Conservation (phyloP, 2,113 vertebrate genomes). For the Macrotus californicus region DNA sequence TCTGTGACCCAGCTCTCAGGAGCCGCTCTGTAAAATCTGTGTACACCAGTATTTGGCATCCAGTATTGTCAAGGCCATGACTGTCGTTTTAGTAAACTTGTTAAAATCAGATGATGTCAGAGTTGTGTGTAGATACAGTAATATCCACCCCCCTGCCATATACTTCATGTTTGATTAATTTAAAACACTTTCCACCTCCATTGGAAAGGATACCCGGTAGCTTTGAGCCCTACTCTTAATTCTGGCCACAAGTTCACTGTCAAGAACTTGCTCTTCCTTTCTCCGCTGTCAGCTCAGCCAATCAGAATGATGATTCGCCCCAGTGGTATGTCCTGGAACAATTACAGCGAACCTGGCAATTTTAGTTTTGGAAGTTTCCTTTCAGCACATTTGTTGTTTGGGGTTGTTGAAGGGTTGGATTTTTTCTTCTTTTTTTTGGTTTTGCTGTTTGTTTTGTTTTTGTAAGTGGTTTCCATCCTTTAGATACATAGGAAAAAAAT, state of each 20-base stretch:
- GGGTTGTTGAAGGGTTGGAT: not conserved
- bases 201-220: not conserved
- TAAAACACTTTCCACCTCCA: not conserved
- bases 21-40: slow-evolving; percentile 78
- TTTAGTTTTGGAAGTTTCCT: slow-evolving; percentile 55
- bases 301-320: not conserved
- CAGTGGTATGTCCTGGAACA: slow-evolving; percentile 1
- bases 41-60: slow-evolving; percentile 82
- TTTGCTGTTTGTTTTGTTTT: slow-evolving; percentile 55
- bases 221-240: not conserved
- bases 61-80: slow-evolving; percentile 83
- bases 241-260: not conserved
- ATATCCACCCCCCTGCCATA: slow-evolving; percentile 10
- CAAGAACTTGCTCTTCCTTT: not conserved
- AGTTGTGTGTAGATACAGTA: slow-evolving; percentile 78
- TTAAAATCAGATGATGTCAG: slow-evolving; percentile 77
- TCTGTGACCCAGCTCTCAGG: slow-evolving; percentile 68
- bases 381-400: slow-evolving; percentile 60
- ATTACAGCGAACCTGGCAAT: slow-evolving; percentile 22
- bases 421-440: not conserved
- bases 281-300: not conserved
- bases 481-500: slow-evolving; percentile 39
- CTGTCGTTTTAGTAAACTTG: slow-evolving; percentile 80
- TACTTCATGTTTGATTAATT: slow-evolving; percentile 52
- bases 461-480: slow-evolving; percentile 57